Evolutionary conservation across 2,113 vertebrate species (phyloP).

Genomic region (Chloropsis hardwickii): DNA sequence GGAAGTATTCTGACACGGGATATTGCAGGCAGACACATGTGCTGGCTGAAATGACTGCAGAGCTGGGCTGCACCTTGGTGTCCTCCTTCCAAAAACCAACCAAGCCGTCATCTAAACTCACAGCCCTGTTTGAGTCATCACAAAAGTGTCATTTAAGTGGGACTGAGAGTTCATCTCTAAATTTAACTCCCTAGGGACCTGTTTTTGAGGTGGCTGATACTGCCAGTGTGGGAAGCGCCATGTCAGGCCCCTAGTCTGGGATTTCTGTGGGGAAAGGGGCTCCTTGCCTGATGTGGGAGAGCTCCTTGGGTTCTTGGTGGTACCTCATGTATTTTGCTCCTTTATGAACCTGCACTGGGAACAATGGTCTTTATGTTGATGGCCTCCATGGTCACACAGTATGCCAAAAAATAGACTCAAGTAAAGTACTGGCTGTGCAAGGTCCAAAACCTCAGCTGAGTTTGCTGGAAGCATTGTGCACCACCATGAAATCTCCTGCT

Average conservation of each 20-base stretch:
- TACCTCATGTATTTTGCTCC: neutral
- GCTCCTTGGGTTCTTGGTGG: neutral
- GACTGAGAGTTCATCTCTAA: neutral
- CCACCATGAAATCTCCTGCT: neutral
- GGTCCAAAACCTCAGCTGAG: neutral
- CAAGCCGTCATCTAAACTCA: neutral
- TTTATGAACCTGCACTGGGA: neutral
- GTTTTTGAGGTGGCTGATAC: neutral
- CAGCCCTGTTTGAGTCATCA: neutral
- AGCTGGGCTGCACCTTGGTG: neutral
- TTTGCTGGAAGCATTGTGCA: neutral
- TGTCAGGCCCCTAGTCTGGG: neutral
- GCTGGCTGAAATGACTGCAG: neutral
- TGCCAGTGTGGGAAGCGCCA: fast-evolving
- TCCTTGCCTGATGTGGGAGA: neutral
- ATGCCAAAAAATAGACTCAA: neutral
- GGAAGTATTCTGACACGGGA: neutral
- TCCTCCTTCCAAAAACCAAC: neutral
- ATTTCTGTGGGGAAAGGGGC: neutral
- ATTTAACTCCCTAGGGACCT: neutral
- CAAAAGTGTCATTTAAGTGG: neutral
- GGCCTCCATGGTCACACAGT: neutral
- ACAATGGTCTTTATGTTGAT: neutral
- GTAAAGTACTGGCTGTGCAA: neutral
- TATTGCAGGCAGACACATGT: neutral